phyloP scores from a whole-genome alignment of 2,113 vertebrate genomes.

The Macheiramphus alcinus region DNA sequence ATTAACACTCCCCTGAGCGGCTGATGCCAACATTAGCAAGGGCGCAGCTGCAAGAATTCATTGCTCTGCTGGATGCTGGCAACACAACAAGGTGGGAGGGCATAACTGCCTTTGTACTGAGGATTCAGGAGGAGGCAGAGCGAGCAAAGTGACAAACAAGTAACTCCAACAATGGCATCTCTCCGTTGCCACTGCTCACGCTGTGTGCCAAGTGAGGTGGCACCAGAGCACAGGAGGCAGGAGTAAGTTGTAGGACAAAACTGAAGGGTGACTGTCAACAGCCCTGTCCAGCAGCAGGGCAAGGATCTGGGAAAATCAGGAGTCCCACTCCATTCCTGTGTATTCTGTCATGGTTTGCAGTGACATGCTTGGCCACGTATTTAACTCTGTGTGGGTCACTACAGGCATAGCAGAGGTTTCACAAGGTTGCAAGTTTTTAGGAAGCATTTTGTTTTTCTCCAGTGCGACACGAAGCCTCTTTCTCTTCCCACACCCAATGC shows the following conservation, averaged over 20 bases:
- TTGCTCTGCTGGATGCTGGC: constrained; percentile 47
- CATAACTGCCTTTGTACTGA: background rate
- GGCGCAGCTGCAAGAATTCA: constrained; percentile 45
- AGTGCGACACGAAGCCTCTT: background rate
- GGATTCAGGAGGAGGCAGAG: background rate
- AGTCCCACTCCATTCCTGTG: background rate
- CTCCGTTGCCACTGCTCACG: background rate
- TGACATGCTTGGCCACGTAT: background rate
- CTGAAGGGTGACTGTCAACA: background rate
- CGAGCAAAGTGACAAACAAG: background rate
- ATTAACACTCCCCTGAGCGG: background rate
- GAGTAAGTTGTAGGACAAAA: background rate
- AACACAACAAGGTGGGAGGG: background rate
- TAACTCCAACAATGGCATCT: background rate
- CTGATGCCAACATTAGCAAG: constrained; percentile 7
- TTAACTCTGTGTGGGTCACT: background rate
- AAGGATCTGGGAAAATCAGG: background rate
- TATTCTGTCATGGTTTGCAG: background rate
- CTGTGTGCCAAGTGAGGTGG: background rate
- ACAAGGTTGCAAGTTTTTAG: background rate
- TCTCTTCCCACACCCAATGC: background rate
- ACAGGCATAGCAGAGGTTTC: background rate
- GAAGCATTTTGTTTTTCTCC: background rate
- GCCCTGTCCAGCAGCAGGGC: background rate
- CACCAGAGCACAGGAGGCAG: background rate